phyloP scores from a whole-genome alignment of 2,888 invertebrate genomes.

The Timema cristinae region DNA sequence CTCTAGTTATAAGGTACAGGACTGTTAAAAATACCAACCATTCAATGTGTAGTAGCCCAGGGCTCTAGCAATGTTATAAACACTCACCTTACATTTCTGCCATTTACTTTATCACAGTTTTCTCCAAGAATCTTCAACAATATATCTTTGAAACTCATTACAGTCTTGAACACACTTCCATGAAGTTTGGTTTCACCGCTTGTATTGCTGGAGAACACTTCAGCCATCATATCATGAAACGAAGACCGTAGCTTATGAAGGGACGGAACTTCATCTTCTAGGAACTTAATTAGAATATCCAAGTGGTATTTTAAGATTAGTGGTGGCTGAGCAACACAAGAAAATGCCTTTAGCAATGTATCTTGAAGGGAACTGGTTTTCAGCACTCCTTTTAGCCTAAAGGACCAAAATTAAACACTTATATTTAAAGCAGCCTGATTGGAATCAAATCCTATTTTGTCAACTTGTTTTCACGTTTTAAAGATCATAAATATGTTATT shows the following conservation, averaged over 20 bases:
- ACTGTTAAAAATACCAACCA: too few species aligned
- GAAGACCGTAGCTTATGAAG: constrained; percentile 21
- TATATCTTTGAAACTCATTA: too few species aligned
- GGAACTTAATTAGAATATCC: constrained; percentile 34
- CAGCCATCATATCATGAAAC: constrained; percentile 34
- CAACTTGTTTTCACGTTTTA: too few species aligned
- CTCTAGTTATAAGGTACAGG: too few species aligned
- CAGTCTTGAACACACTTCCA: constrained; percentile 41
- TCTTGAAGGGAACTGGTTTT: constrained; percentile 40
- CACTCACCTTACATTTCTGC: too few species aligned
- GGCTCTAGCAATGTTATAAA: too few species aligned
- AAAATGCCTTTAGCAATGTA: constrained; percentile 46
- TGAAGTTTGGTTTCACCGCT: constrained; percentile 27
- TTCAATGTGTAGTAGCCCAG: too few species aligned
- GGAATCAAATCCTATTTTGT: too few species aligned
- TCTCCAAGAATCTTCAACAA: too few species aligned
- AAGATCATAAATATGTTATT: too few species aligned
- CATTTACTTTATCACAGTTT: too few species aligned
- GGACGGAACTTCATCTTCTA: constrained; percentile 12
- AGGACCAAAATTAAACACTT: constrained; percentile 31
- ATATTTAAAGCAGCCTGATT: not conserved
- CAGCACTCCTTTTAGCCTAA: constrained; percentile 40
- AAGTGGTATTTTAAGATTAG: constrained; percentile 44
- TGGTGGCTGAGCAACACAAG: constrained; percentile 47
- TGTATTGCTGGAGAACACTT: constrained; percentile 33